Evolutionary conservation across 2,113 vertebrate genomes (phyloP), one percentile per base, ranked within the genome.

Genomic region (Leuciscus idus): DNA sequence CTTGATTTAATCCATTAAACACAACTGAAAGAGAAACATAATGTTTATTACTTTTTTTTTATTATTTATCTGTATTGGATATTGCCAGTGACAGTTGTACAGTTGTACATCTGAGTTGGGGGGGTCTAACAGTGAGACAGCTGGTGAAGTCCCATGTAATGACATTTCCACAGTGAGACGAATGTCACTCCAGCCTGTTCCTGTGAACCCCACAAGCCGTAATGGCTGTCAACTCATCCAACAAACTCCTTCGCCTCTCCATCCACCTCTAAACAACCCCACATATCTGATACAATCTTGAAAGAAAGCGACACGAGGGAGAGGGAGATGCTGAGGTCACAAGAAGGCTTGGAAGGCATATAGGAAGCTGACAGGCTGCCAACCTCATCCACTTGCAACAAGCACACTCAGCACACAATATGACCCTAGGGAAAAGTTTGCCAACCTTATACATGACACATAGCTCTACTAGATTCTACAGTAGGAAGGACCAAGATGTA

Each of bases 81-180:
- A 39, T 52, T 52, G 50, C 28, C 43, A 82, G 55, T n/a, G 73
- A 83, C n/a, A 59, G 48, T 57, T 80, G 78, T 73, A 86, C 4
- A 30, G 30, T 30, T 30, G 2, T 30, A 30, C 30, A 30, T 30
- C 30, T 30, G 30, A 30, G 30, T 85, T 88, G 74, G 4, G 64
- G 30, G 46, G 90, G 88, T 90, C 91, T 89, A 89, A 88, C 33
- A 59, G 36, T 74, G 83, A 85, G 77, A 81, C 88, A 91, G 91
- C 89, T 92, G 70, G 85, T 91, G 90, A 90, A 93, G 92, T 91
- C 92, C 91, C 91, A 91, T 89, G 91, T 91, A 93, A 93, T 93
- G 92, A 92, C 91, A 93, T 91, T 92, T 92, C 90, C 91, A 89
- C 90, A 92, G 90, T 87, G 10, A 91, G 90, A 21, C 7, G 70